Evolutionary conservation across 2,888 invertebrate species (phyloP).

Genomic region (Athetis lepigone): DNA sequence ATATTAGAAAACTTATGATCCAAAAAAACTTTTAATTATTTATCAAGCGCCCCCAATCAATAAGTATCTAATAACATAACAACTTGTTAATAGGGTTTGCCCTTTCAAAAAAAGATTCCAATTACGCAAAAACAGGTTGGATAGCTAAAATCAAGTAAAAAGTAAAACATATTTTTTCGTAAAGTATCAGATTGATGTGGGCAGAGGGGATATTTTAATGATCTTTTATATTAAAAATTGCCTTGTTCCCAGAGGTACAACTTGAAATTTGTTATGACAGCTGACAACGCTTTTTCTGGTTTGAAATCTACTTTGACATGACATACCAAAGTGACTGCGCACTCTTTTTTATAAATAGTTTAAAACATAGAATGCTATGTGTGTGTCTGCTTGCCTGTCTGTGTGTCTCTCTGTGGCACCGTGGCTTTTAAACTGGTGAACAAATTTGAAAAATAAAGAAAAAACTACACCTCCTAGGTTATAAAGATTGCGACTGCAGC

Average conservation of each 20-base stretch:
- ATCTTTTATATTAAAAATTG: not conserved
- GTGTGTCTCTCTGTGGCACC: no score
- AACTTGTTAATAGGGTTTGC: slow-evolving; percentile 20
- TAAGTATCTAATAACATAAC: slow-evolving; percentile 38
- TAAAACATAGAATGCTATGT: no score
- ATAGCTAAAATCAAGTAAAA: not conserved
- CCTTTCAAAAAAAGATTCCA: slow-evolving; percentile 16
- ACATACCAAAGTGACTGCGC: no score
- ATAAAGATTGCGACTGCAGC: no score
- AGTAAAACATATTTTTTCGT: not conserved
- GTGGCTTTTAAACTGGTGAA: no score
- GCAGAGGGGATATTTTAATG: not conserved
- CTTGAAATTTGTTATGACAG: not conserved
- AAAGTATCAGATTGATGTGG: not conserved
- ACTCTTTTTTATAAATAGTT: no score
- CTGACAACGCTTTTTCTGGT: not conserved
- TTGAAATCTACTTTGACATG: not conserved
- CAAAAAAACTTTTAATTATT: slow-evolving; percentile 32
- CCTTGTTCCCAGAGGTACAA: not conserved
- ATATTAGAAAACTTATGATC: slow-evolving; percentile 9
- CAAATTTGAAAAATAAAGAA: no score
- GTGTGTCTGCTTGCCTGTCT: no score
- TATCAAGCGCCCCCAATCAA: slow-evolving; percentile 18
- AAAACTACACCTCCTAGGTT: no score
- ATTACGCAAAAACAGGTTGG: slow-evolving; percentile 6